Evolutionary conservation across 2,888 invertebrate genomes (phyloP).

Genomic region (Papilio protenor): DNA sequence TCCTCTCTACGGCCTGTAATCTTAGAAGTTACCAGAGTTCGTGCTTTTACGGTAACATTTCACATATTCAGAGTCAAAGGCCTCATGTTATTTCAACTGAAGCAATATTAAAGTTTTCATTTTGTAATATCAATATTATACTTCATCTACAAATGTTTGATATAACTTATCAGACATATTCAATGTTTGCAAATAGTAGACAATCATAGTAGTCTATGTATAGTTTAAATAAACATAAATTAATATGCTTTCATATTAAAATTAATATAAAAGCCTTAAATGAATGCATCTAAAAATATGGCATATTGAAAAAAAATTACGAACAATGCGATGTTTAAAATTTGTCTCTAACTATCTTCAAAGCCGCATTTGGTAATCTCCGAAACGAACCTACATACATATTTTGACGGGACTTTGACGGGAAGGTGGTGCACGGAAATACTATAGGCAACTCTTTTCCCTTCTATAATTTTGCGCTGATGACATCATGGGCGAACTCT

Average conservation of each 20-base stretch:
- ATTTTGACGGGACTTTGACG: no score
- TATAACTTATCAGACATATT: neutral
- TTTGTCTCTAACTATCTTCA: no score
- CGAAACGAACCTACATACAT: no score
- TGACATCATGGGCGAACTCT: no score
- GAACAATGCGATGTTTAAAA: no score
- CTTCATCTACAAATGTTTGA: slow-evolving; percentile 1
- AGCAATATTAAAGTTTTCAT: neutral
- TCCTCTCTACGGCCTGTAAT: no score
- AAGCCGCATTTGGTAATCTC: no score
- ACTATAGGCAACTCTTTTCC: no score
- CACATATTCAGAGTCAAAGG: neutral
- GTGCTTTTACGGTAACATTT: neutral
- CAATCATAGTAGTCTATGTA: neutral
- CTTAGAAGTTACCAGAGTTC: neutral
- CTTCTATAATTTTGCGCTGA: no score
- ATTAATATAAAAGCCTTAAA: neutral
- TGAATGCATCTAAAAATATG: neutral
- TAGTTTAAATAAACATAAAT: neutral
- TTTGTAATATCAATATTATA: neutral
- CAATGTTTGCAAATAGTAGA: neutral
- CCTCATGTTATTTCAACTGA: neutral
- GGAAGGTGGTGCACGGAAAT: no score
- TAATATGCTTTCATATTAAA: neutral
- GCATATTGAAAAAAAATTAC: no score